Evolutionary conservation across 1,140 invertebrate genomes (phyloP).

Genomic region (Notospermus geniculatus): DNA sequence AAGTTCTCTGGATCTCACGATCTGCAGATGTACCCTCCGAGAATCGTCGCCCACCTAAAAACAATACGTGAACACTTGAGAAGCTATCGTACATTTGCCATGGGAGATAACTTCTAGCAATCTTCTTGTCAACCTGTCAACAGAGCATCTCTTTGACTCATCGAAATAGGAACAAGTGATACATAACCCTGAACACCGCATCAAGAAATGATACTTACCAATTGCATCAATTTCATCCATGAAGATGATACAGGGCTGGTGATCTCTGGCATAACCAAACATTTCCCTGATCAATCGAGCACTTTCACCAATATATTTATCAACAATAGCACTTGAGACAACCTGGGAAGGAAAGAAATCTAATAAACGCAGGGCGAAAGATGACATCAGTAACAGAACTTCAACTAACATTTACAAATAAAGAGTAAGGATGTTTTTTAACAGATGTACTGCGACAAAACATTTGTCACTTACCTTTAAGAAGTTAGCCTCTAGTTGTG

Average conservation of each 20-base stretch:
- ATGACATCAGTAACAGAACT: too few species aligned
- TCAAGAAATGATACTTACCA: too few species aligned
- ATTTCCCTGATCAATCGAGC: constrained; percentile 98
- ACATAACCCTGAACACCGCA: too few species aligned
- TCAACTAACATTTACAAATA: too few species aligned
- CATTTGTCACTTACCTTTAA: constrained; percentile 88
- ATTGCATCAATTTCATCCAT: constrained; percentile 99
- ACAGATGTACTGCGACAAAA: too few species aligned
- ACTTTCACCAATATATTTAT: constrained; percentile 99
- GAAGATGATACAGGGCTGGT: constrained; percentile 99
- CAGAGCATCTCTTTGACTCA: too few species aligned
- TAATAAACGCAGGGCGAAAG: too few species aligned
- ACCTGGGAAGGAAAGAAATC: constrained; percentile 63
- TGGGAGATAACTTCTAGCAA: too few species aligned
- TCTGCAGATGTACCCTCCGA: constrained; percentile 99
- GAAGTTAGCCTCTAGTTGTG: constrained; percentile 97
- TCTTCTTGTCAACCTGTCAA: too few species aligned
- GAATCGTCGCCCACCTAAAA: constrained; percentile 86
- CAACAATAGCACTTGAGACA: constrained; percentile 98
- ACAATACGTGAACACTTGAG: neutral
- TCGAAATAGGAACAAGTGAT: too few species aligned
- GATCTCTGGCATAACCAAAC: constrained; percentile 99
- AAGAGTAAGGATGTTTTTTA: too few species aligned
- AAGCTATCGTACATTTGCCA: too few species aligned
- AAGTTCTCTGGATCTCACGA: constrained; percentile 97